These are phyloP conservation scores for Tenthredo scrophulariae DNA, from an alignment of 2,888 invertebrate species.

Conservation along the genomic window DNA sequence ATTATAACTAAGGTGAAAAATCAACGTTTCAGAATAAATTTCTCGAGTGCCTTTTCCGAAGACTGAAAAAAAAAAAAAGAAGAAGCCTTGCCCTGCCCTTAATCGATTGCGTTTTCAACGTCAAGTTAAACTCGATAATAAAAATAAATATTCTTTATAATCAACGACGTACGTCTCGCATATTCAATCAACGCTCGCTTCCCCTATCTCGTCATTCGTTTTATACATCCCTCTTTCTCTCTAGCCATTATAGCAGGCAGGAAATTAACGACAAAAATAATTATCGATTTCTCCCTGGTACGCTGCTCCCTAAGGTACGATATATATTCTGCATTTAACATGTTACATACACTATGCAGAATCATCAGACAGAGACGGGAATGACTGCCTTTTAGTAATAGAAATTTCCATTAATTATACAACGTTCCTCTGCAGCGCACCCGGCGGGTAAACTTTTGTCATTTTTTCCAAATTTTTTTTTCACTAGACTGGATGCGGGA, in stretches of 20 bases:
- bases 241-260: background rate
- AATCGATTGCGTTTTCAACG: background rate
- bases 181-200: background rate
- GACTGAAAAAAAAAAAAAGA: no score
- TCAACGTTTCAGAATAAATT: background rate
- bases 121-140: background rate
- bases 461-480: background rate
- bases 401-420: background rate
- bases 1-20: background rate
- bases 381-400: background rate
- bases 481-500: no score
- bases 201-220: background rate
- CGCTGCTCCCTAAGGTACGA: background rate
- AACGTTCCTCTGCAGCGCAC: no score
- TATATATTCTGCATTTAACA: background rate
- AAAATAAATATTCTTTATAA: background rate
- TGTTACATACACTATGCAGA: background rate
- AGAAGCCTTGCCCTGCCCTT: no score
- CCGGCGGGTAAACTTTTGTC: background rate
- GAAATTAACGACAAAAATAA: constrained; percentile 22
- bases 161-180: background rate
- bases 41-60: background rate
- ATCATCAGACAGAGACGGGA: background rate
- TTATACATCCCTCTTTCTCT: background rate
- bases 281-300: background rate